Percentiles rank a stretch among this genome's conserved stretches.
phyloP scores from a whole-genome alignment of 2,888 invertebrate genomes.

The Stegophylla sp. region DNA sequence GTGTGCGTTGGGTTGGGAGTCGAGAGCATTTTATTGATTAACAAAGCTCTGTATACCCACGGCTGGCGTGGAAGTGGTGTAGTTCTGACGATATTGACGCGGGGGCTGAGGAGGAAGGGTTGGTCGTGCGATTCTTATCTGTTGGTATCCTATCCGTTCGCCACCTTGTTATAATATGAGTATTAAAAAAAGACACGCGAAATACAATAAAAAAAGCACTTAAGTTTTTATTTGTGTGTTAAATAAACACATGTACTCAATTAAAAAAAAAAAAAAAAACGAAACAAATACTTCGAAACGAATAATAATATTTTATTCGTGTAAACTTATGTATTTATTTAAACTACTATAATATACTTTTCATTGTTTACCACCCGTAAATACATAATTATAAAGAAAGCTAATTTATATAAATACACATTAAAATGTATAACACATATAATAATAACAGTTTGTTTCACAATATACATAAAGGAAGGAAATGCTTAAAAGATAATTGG shows the following conservation, averaged over 20 bases:
- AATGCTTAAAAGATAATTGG: too few species aligned
- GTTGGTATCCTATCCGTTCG: conserved; percentile 26
- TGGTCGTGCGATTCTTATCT: conserved; percentile 46
- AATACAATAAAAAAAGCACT: conserved; percentile 6
- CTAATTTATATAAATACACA: too few species aligned
- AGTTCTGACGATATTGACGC: conserved; percentile 40
- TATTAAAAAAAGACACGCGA: conserved; percentile 3
- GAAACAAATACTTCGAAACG: background rate
- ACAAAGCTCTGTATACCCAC: conserved; percentile 53
- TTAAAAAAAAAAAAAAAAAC: background rate
- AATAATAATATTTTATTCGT: background rate
- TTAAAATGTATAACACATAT: too few species aligned
- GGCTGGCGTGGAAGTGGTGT: conserved; percentile 37
- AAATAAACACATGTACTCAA: background rate
- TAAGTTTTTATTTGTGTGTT: background rate
- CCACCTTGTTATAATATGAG: conserved; percentile 28
- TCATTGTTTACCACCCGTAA: too few species aligned
- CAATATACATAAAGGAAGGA: too few species aligned
- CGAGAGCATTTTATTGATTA: conserved; percentile 59
- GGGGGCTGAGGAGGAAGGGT: background rate
- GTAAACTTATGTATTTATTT: background rate
- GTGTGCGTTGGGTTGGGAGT: conserved; percentile 46
- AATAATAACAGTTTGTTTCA: too few species aligned
- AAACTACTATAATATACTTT: too few species aligned
- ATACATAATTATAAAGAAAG: too few species aligned